Evolutionary conservation across 2,888 invertebrate genomes (phyloP).

Genomic region (Nomada fabriciana): DNA sequence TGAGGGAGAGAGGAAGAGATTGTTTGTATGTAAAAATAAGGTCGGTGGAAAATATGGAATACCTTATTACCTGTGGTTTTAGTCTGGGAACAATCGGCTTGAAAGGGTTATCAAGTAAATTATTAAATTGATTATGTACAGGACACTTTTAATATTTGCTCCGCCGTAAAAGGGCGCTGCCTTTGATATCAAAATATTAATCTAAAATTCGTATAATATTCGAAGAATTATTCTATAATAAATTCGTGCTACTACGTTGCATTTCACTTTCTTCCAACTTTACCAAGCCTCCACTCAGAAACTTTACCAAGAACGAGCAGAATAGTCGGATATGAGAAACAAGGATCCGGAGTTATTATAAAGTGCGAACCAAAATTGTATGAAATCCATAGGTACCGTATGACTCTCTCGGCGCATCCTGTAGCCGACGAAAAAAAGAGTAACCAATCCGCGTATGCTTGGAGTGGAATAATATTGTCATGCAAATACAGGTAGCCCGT

Average conservation of each 20-base stretch:
- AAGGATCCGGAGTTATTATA: neutral
- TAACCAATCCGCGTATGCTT: conserved; percentile 73
- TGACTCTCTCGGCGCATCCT: conserved; percentile 47
- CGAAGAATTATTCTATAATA: no score
- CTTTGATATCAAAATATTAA: no score
- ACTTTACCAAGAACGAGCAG: no score
- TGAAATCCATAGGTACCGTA: neutral
- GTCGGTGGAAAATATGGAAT: neutral
- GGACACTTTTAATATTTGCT: no score
- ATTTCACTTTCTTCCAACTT: no score
- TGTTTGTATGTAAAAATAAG: conserved; percentile 4
- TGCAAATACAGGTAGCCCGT: conserved; percentile 74
- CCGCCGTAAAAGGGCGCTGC: no score
- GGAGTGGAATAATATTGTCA: conserved; percentile 78
- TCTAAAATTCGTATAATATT: no score
- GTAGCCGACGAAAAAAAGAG: conserved; percentile 62
- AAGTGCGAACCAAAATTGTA: neutral
- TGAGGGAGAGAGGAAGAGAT: neutral
- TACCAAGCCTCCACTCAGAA: no score
- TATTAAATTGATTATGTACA: neutral
- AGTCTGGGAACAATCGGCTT: neutral
- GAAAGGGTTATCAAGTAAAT: neutral
- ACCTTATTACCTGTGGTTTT: neutral
- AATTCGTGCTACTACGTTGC: no score
- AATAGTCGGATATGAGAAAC: neutral